Base-by-base conservation (phyloP, 2,797 vertebrate genomes). In the Anabacerthia variegaticeps region DNA sequence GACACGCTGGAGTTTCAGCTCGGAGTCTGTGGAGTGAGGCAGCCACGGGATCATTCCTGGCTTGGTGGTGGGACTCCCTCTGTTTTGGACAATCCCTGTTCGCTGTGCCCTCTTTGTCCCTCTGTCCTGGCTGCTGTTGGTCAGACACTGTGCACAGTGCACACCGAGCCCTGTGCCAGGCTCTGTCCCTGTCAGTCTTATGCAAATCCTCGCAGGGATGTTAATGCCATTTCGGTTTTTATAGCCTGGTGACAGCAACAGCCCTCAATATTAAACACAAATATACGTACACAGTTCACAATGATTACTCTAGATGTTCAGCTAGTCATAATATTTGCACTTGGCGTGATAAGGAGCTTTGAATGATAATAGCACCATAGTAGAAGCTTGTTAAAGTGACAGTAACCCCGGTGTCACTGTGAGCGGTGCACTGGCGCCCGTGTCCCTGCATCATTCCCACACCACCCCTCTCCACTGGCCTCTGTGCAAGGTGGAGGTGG, bases 231-330 rank as follows among this genome's bases (percentile, higher is more conserved):
- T 87, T 96, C 84, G 89, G 91, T 62, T 97, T 96, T 95, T 91
- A 90, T 85, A 96, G 95, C 92, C 84, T 87, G 89, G 95, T 97
- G 96, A 97, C 96, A 97, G 95, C 96, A 95, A 77, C 96, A 96
- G 89, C 89, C 91, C 93, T 95, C 96, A 90, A 89, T 96, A 94
- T 97, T 94, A 93, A 96, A 87, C 88, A 96, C 93, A 95, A 96
- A 95, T 82, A 95, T 92, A 94, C 44, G 7, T 78, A 94, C 85
- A 94, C 94, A 95, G 94, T 81, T 93, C 39, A 66, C 84, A 74
- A 27, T 97, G 96, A 89, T 96, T 88, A 74, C 91, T 95, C 72
- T 96, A 71, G 90, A 88, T 84, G 81, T 88, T 95, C 94, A 84
- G 73, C 93, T 85, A 90, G 97, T 94, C 96, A 96, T 92, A 92